phyloP scores from a whole-genome alignment of 2,888 invertebrate genomes.

The Acanthosepion pharaonis region DNA sequence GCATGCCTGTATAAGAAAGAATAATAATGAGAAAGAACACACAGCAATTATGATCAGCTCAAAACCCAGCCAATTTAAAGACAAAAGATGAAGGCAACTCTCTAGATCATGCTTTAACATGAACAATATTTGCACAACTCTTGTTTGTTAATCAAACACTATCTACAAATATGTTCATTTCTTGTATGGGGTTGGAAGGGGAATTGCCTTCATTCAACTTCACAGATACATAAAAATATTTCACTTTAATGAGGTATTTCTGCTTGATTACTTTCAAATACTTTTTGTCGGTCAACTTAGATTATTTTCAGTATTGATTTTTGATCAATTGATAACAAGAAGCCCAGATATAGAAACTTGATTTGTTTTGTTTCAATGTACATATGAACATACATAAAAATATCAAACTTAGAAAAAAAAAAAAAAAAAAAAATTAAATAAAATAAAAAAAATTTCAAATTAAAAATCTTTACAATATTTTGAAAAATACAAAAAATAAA shows the following conservation, averaged over 20 bases:
- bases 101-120: not conserved
- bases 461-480: no score
- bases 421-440: no score
- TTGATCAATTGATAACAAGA: not conserved
- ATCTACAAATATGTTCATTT: not conserved
- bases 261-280: not conserved
- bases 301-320: not conserved
- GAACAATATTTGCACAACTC: not conserved
- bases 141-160: not conserved
- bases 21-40: no score
- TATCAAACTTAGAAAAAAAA: not conserved
- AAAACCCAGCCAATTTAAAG: not conserved
- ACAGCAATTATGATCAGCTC: not conserved
- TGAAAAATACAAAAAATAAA: no score
- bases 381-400: not conserved
- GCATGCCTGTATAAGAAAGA: no score
- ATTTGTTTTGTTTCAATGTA: not conserved
- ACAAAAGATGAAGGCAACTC: not conserved
- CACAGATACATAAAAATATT: not conserved
- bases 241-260: not conserved
- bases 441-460: no score
- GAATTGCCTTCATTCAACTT: conserved; percentile 11
- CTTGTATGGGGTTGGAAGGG: not conserved
- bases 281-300: no score
- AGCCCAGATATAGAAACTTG: conserved; percentile 33